These are phyloP conservation scores for Leuciscus waleckii DNA, from an alignment of 2,797 vertebrate genomes.

Conservation along the genomic window DNA sequence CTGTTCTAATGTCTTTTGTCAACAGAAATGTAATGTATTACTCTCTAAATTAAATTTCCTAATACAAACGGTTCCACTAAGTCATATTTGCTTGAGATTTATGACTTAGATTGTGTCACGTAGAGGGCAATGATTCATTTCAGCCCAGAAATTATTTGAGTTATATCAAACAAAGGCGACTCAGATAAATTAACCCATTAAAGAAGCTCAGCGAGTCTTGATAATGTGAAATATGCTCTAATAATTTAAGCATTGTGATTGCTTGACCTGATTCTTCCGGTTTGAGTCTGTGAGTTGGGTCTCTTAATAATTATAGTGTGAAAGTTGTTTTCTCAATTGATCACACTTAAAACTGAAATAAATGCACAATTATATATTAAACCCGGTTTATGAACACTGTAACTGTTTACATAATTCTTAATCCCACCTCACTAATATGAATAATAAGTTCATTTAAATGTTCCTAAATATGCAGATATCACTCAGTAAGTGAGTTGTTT, in stretches of 20 bases:
- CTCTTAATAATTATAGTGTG: background rate
- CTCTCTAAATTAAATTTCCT: slow-evolving; percentile 12
- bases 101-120: slow-evolving; percentile 32
- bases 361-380: too few species aligned
- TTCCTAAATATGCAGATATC: background rate
- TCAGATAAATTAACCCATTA: slow-evolving; percentile 41
- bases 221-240: slow-evolving; percentile 29
- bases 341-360: background rate
- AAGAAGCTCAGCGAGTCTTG: slow-evolving; percentile 13
- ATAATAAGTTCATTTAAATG: background rate
- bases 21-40: slow-evolving; percentile 5
- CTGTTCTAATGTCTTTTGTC: slow-evolving; percentile 22
- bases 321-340: slow-evolving; percentile 8
- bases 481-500: background rate
- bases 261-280: slow-evolving; percentile 20
- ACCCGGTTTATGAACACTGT: slow-evolving; percentile 3
- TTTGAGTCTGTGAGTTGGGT: background rate
- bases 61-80: slow-evolving; percentile 1
- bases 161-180: slow-evolving; percentile 36
- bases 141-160: slow-evolving; percentile 33
- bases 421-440: background rate
- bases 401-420: background rate
- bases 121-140: slow-evolving; percentile 36
- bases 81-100: slow-evolving; percentile 45
- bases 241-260: slow-evolving; percentile 33